Base-by-base conservation (phyloP, 1,140 invertebrate genomes). In the Aphelenchoides fujianensis region DNA sequence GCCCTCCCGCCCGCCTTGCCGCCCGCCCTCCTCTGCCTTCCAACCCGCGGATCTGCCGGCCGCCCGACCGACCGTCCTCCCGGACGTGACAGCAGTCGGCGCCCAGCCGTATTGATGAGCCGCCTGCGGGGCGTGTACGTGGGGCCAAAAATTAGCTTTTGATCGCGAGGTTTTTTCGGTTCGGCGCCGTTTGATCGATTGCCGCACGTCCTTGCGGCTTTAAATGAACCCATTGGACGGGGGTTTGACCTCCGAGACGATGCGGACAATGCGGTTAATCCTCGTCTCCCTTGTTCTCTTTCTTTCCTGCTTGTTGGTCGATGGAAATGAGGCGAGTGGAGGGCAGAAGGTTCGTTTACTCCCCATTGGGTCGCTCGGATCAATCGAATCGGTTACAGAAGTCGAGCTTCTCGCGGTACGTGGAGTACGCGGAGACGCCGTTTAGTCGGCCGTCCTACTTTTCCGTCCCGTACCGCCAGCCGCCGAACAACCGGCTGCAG, bases 351-450 rank as follows among this genome's bases (percentile, higher is more conserved):
- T 59, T 19, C 12, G 34, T 59, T 7, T 5, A 59, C n/a, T n/a
- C n/a, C n/a, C 7, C 55, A 7, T n/a, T n/a, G n/a, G n/a, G n/a
- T n/a, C n/a, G n/a, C n/a, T n/a, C n/a, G n/a, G n/a, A n/a, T 7
- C 19, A 59, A 5, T 59, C 34, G 5, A 5, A 59, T 19, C 5
- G 5, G 5, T 19, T 7, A 30, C 3, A 66, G 63, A 34, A 34
- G 1, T 19, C 31, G 30, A n/a, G 12, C 16, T 66, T 66, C 32
- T 41, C 12, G 12, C 31, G 36, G 32, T 66, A 66, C 32, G 63
- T 66, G n/a, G 63, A 66, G 32, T 66, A 66, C 32, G 63, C 63
- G 16, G 63, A 66, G 34, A 66, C 63, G 12, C 63, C 63, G n/a
- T 66, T 66, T 30, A 12, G 27, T 66, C 63, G 63, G n/a, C 63